Evolutionary conservation across 2,113 vertebrate species (phyloP), one percentile per base, ranked within the genome.

Genomic region (Microcebus tavaratra): DNA sequence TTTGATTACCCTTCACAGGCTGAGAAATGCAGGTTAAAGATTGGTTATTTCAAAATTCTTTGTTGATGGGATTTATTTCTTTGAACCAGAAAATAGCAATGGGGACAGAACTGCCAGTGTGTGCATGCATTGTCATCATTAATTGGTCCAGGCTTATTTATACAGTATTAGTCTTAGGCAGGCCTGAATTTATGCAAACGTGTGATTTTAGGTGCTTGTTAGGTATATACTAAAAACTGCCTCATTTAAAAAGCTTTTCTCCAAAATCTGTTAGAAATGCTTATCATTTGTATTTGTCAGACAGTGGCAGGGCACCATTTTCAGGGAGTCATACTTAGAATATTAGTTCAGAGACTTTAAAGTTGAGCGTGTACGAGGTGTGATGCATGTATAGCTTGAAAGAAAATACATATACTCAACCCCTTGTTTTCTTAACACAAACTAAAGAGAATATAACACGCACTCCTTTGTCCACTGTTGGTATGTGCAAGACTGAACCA

Each of bases 41-140:
- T 75, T 59, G 63, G 79, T 61, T 84, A 45, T 68, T 95, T 92
- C 36, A 70, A 79, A 95, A 94, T 67, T 29, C 61, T 70, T 76
- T 39, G 2, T 36, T 96, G 48, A 42, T 78, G 5, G 18, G 93
- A 88, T 73, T 21, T 27, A 3, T 88, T 85, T 88, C 50, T 76
- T 68, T 84, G 50, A 92, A 83, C 45, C 67, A 18, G 18, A 90
- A 84, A 95, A 93, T 42, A 80, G 8, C 50, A 91, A 39, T 18
- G 5, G 34, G 20, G 18, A 92, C 18, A 61, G 39, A 83, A 90
- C 29, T 48, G 12, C 27, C 12, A n/a, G 36, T 50, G 61, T 14
- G 31, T 29, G 15, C 10, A 63, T 27, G 17, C 4, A 21, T 63
- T 81, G 5, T 55, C 63, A 48, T 36, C 8, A 5, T 76, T 76